phyloP scores from a whole-genome alignment of 2,888 invertebrate species.

The Sympetrum striolatum region DNA sequence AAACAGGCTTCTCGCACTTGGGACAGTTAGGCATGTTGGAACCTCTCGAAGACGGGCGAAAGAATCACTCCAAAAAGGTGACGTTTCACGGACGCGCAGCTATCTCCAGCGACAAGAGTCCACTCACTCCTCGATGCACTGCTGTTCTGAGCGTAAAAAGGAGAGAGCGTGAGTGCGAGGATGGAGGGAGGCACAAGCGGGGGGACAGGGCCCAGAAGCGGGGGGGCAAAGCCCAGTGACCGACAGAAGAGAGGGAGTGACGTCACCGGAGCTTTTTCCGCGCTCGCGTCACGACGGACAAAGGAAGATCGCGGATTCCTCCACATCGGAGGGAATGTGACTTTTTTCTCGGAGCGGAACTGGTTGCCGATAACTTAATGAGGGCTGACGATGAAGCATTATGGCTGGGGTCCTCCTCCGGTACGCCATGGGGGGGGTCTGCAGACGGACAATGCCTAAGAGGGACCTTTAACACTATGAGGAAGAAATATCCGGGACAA shows the following conservation, averaged over 20 bases:
- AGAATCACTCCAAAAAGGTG: neutral
- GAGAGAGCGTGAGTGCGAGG: neutral
- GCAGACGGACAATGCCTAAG: too few species aligned
- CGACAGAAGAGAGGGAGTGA: conserved; percentile 8
- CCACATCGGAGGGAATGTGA: neutral
- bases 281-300: neutral
- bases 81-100: neutral
- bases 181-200: too few species aligned
- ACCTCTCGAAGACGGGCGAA: neutral
- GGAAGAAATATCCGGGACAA: too few species aligned
- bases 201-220: neutral
- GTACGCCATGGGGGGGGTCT: too few species aligned
- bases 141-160: neutral
- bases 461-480: too few species aligned
- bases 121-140: conserved; percentile 2
- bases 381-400: too few species aligned
- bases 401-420: too few species aligned
- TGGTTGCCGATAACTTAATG: too few species aligned
- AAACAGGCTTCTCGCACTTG: conserved; percentile 68
- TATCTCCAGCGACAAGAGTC: neutral
- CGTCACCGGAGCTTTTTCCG: conserved; percentile 14
- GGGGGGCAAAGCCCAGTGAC: neutral
- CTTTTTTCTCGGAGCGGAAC: too few species aligned
- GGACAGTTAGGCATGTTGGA: conserved; percentile 66
- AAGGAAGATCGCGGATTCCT: neutral